Evolutionary conservation across 2,888 invertebrate species (phyloP), one percentile per base, ranked within the genome.

Genomic region (Yponomeuta evonymella): DNA sequence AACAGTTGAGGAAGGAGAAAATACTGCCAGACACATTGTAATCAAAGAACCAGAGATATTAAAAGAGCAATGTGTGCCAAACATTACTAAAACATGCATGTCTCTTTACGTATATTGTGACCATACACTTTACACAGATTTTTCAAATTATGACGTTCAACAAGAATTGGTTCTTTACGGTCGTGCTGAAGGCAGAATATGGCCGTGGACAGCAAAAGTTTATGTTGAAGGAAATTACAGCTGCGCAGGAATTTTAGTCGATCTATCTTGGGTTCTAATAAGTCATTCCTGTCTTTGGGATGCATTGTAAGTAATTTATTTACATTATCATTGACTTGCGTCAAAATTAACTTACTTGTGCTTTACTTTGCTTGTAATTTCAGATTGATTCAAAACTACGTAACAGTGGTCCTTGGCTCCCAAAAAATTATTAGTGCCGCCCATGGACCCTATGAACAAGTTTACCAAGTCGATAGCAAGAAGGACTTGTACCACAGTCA

Each of bases 171-270:
- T 58, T 15, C 51, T 58, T 12, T 58, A 58, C 51, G 51, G 51
- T 58, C 51, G 51, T 29, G 30, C 64, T 65, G 70, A 64, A 10
- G 33, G 33, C 30, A 63, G 23, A 23, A 79, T 86, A 72, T 94
- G 95, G 93, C 96, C 96, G 0, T 97, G 97, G 97, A 87, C 94
- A 77, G 96, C 94, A 0, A 95, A 95, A 76, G 88, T 97, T 70
- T 96, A 94, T 82, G 88, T 93, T 0, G 94, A 96, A 79, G 97
- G 97, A 2, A 82, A 88, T 72, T 95, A 95, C 74, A 93, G 87
- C 77, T 96, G 97, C 79, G 92, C 94, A 67, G 96, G 96, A 6
- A 92, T 95, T 58, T 86, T 97, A 71, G 81, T 97, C 66, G 94
- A 95, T 75, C 79, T 88, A 2, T 85, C 94, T 29, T 96, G 96